phyloP scores from a whole-genome alignment of 2,797 vertebrate species.

The Enteromius anoplus region DNA sequence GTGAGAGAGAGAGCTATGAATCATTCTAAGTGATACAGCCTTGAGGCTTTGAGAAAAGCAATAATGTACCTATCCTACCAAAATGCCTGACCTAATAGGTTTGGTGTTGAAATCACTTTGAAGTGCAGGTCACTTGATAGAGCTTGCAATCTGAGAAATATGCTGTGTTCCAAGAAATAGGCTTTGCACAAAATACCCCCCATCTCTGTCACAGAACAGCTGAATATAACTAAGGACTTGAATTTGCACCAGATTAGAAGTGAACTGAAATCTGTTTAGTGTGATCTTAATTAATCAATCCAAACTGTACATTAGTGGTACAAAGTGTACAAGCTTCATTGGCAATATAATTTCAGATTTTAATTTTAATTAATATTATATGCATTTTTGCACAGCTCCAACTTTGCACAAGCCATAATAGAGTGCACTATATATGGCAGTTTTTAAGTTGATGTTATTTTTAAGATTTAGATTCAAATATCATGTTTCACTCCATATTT shows the following conservation, averaged over 20 bases:
- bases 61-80: slow-evolving; percentile 53
- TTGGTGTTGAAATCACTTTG: slow-evolving; percentile 53
- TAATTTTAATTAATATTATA: background rate
- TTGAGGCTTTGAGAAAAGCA: slow-evolving; percentile 52
- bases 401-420: background rate
- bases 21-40: slow-evolving; percentile 54
- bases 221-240: slow-evolving; percentile 38
- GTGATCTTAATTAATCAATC: slow-evolving; percentile 4
- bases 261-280: slow-evolving; percentile 22
- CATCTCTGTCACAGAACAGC: slow-evolving; percentile 19
- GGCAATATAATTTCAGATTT: background rate
- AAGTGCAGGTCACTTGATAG: slow-evolving; percentile 50
- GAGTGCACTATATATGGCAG: background rate
- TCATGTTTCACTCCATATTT: background rate
- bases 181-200: slow-evolving; percentile 20
- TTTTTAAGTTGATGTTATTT: background rate
- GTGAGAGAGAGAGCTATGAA: slow-evolving; percentile 34
- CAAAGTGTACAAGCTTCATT: background rate
- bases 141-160: slow-evolving; percentile 51
- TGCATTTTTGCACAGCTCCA: background rate
- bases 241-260: slow-evolving; percentile 34
- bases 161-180: slow-evolving; percentile 41
- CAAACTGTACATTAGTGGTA: background rate
- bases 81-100: slow-evolving; percentile 53
- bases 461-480: background rate